A percentile compares a stretch with the other conserved stretches of the same genome.
phyloP scores from a whole-genome alignment of 2,797 vertebrate species.

The Pygocentrus nattereri region DNA sequence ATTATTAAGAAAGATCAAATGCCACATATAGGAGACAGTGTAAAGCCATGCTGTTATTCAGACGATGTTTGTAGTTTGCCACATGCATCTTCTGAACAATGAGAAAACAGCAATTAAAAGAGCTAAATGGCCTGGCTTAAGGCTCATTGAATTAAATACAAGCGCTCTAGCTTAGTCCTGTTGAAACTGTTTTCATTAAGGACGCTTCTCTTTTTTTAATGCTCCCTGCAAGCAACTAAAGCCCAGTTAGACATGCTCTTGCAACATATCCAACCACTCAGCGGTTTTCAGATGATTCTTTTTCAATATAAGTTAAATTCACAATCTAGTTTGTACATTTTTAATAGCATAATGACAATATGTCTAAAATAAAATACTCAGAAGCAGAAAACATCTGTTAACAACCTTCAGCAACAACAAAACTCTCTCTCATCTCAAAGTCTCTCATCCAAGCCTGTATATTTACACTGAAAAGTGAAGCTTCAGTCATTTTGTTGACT shows the following conservation, averaged over 20 bases:
- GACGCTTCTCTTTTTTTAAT: constrained; percentile 74
- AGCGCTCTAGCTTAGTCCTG: constrained; percentile 72
- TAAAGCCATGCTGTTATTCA: constrained; percentile 64
- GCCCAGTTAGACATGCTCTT: constrained; percentile 27
- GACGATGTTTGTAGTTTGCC: constrained; percentile 65
- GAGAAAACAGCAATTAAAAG: constrained; percentile 77
- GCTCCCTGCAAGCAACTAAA: constrained; percentile 62
- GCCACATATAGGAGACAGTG: constrained; percentile 44
- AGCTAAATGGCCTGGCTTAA: constrained; percentile 69
- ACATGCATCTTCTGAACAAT: constrained; percentile 72
- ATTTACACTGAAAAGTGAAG: too few relatives aligned
- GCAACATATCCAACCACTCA: constrained; percentile 2
- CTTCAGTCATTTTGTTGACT: too few relatives aligned
- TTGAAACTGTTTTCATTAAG: constrained; percentile 82
- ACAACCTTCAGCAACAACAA: too few relatives aligned
- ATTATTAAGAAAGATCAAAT: too few relatives aligned
- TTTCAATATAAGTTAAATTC: background rate
- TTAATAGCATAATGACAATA: background rate
- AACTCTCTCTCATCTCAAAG: too few relatives aligned
- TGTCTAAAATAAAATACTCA: background rate
- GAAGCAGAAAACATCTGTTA: background rate
- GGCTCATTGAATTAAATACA: constrained; percentile 78
- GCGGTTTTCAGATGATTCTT: background rate
- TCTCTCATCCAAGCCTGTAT: too few relatives aligned
- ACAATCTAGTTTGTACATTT: background rate